These are phyloP conservation scores for Polyploca ridens DNA, from an alignment of 2,888 invertebrate genomes.

Conservation along the genomic window DNA sequence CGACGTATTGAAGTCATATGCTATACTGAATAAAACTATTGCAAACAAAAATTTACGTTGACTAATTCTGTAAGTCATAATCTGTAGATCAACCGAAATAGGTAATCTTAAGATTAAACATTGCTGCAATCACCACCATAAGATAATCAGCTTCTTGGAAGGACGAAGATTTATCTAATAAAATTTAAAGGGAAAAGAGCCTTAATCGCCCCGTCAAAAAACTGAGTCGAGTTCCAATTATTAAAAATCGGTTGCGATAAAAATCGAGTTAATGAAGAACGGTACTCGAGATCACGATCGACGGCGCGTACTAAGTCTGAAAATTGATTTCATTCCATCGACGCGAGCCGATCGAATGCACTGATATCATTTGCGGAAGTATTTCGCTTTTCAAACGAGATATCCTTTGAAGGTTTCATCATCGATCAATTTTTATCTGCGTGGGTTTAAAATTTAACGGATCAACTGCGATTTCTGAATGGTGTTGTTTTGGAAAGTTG, in stretches of 20 bases:
- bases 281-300: constrained; percentile 72
- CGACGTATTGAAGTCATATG: too few species aligned
- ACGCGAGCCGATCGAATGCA: constrained; percentile 64
- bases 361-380: constrained; percentile 73
- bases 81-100: too few species aligned
- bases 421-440: constrained; percentile 13
- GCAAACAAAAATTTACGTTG: too few species aligned
- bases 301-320: constrained; percentile 57
- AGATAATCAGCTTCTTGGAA: constrained; percentile 15
- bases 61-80: too few species aligned
- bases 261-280: constrained; percentile 82
- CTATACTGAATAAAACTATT: too few species aligned
- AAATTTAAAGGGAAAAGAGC: constrained; percentile 59
- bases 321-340: constrained; percentile 79
- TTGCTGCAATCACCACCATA: constrained; percentile 4
- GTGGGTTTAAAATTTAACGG: not conserved
- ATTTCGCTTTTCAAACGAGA: constrained; percentile 49
- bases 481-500: too few species aligned
- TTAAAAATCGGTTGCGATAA: constrained; percentile 78
- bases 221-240: constrained; percentile 71
- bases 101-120: not conserved
- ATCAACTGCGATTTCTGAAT: not conserved
- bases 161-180: constrained; percentile 59
- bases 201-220: constrained; percentile 72
- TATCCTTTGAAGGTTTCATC: constrained; percentile 29